Conservation (phyloP, 2,888 invertebrate genomes). For the Aromia moschata region DNA sequence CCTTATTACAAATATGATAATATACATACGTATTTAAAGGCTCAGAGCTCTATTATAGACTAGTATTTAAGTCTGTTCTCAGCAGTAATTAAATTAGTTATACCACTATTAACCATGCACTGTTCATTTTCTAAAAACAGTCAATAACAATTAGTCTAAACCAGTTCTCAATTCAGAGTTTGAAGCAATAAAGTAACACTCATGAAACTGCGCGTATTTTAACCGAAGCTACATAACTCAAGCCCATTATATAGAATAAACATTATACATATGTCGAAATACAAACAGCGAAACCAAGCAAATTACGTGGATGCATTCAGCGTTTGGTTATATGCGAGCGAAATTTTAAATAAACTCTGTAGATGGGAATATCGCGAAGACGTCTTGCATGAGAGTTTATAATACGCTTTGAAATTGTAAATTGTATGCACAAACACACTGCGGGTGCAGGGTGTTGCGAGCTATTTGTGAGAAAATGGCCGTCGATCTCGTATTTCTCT, state of each 20-base stretch:
- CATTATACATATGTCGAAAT: neutral
- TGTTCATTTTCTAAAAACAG: neutral
- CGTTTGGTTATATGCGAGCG: neutral
- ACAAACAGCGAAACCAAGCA: neutral
- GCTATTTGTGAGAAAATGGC: no score
- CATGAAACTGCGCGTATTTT: neutral
- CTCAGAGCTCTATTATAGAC: no score
- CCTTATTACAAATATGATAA: no score
- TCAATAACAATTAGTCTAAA: neutral
- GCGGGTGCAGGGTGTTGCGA: slow-evolving; percentile 4
- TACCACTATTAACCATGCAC: no score
- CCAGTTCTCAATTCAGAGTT: neutral
- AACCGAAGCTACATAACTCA: neutral
- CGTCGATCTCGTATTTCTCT: no score
- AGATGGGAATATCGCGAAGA: slow-evolving; percentile 5
- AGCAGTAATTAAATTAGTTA: no score
- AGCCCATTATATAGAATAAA: slow-evolving; percentile 7
- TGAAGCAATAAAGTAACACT: neutral
- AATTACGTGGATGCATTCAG: neutral
- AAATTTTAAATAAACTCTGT: slow-evolving; percentile 4
- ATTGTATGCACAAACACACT: slow-evolving; percentile 9
- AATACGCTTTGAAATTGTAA: neutral
- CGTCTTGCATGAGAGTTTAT: neutral
- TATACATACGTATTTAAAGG: no score
- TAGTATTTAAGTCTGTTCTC: no score